A percentile compares a stretch with the other conserved stretches of the same genome.
phyloP scores from a whole-genome alignment of 2,888 invertebrate species.

The Meghimatium bilineatum region DNA sequence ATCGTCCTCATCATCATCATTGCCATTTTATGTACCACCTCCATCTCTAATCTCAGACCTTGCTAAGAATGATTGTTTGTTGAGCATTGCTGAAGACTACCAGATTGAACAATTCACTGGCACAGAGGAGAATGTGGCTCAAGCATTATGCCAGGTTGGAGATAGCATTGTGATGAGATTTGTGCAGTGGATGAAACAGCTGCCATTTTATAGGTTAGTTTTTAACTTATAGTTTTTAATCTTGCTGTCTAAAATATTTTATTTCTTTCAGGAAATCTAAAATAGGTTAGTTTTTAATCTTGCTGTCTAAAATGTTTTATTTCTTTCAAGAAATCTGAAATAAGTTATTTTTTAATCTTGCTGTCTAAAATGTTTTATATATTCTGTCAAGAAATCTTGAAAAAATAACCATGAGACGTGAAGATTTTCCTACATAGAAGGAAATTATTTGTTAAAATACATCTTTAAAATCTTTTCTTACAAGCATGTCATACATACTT shows the following conservation, averaged over 20 bases:
- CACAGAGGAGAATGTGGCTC: slow-evolving; percentile 81
- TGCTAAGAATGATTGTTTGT: slow-evolving; percentile 58
- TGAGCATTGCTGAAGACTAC: slow-evolving; percentile 62
- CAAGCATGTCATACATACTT: too few relatives aligned
- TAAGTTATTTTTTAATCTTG: too few relatives aligned
- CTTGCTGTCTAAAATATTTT: not conserved
- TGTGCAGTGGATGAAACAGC: slow-evolving; percentile 98
- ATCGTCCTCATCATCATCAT: slow-evolving; percentile 4
- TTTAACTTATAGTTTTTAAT: too few relatives aligned
- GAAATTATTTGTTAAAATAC: too few relatives aligned
- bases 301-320: not conserved
- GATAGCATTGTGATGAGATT: slow-evolving; percentile 98
- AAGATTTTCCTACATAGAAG: too few relatives aligned
- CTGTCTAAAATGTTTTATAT: not conserved
- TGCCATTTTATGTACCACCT: slow-evolving; percentile 31
- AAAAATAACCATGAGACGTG: too few relatives aligned
- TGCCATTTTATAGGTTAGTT: slow-evolving; percentile 88
- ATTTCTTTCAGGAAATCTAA: too few relatives aligned
- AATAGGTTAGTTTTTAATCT: too few relatives aligned
- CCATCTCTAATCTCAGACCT: slow-evolving; percentile 58
- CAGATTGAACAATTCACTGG: slow-evolving; percentile 58
- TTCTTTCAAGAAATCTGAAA: too few relatives aligned
- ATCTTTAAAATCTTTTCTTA: too few relatives aligned
- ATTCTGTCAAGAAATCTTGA: too few relatives aligned
- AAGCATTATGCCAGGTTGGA: slow-evolving; percentile 90